phyloP scores from a whole-genome alignment of 1,140 invertebrate genomes.

The Frieseomelitta varia region DNA sequence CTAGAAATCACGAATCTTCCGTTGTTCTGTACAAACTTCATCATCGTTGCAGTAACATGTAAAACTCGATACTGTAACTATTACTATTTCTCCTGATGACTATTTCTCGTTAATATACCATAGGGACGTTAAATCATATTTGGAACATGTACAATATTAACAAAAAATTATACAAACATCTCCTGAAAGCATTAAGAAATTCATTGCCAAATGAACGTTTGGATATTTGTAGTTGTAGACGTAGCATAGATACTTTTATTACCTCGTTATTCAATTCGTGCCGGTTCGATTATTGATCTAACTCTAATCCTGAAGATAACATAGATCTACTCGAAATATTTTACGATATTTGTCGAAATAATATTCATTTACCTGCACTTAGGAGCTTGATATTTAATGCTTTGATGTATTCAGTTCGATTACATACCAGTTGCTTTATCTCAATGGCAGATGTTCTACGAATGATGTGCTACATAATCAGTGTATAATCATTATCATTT shows the following conservation, averaged over 20 bases:
- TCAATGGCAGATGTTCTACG: slow-evolving; percentile 47
- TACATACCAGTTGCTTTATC: slow-evolving; percentile 28
- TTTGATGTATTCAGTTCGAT: background rate
- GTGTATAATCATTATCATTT: slow-evolving; percentile 58
- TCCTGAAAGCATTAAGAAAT: background rate
- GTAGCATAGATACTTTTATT: background rate
- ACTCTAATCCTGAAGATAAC: background rate
- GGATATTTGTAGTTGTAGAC: background rate
- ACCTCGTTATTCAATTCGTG: slow-evolving; percentile 23
- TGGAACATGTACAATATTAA: slow-evolving; percentile 10
- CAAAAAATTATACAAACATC: slow-evolving; percentile 2
- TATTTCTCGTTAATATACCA: background rate
- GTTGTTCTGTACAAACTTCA: background rate
- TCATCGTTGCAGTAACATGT: background rate
- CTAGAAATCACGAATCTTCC: background rate
- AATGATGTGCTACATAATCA: slow-evolving; percentile 57
- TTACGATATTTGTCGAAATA: background rate
- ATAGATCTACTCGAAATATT: background rate
- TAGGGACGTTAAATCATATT: slow-evolving; percentile 34
- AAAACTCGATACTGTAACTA: background rate
- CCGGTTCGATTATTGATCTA: slow-evolving; percentile 26
- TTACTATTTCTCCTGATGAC: background rate
- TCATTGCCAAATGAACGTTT: background rate
- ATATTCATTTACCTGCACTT: background rate
- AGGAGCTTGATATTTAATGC: background rate